A percentile compares a stretch with the other conserved stretches of the same genome.
Evolutionary conservation across 1,140 invertebrate species (phyloP).

Genomic region (Galendromus occidentalis): DNA sequence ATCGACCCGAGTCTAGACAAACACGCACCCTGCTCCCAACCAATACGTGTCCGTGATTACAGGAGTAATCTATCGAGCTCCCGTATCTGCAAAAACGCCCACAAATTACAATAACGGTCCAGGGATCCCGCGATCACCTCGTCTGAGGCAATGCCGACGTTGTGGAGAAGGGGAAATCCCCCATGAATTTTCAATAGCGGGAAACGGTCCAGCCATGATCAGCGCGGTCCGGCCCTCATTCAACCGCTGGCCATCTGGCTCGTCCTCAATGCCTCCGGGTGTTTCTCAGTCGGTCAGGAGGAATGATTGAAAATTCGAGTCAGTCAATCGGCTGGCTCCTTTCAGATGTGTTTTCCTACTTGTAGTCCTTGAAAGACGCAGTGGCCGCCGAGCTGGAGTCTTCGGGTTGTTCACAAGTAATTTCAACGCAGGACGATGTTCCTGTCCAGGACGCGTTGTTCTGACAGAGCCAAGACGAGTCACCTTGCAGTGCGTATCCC

Average conservation of each 20-base stretch:
- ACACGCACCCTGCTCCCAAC: background rate
- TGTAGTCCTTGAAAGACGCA: background rate
- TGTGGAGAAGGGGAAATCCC: no score
- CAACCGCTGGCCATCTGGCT: no score
- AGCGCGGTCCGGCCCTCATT: no score
- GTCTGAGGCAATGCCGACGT: no score
- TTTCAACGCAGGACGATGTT: background rate
- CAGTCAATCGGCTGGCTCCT: no score
- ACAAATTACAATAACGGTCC: background rate
- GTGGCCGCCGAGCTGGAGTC: background rate
- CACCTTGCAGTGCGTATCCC: background rate
- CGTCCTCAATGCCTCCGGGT: no score
- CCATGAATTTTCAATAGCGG: no score
- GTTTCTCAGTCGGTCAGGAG: no score
- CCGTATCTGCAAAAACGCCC: background rate
- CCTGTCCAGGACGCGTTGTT: background rate
- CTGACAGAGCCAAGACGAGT: background rate
- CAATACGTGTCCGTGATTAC: slow-evolving; percentile 1
- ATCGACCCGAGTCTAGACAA: background rate
- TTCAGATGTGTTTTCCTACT: background rate
- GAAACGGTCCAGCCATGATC: no score
- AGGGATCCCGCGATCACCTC: no score
- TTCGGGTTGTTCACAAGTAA: slow-evolving; percentile 1
- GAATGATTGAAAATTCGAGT: no score
- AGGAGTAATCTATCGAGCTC: slow-evolving; percentile 5